Base-by-base conservation (phyloP, 2,113 vertebrate species). In the Podilymbus podiceps region DNA sequence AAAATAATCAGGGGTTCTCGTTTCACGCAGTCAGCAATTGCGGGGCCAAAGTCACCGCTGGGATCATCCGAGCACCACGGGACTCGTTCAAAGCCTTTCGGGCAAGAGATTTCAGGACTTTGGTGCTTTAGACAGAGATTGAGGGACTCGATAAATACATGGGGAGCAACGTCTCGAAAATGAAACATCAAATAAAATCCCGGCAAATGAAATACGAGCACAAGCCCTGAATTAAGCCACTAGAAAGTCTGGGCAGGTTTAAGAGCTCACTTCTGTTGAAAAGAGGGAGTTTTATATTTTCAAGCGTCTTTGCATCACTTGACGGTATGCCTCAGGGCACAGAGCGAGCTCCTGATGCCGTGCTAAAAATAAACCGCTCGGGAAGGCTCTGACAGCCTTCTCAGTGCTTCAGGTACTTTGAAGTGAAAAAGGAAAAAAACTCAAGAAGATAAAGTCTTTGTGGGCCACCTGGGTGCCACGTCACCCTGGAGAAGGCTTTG, bases 201-300 rank as follows among this genome's bases (percentile, higher is more conserved):
- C 1, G 0, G 10, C 7, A 8, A 8, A 15, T n/a, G 35, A 77
- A 77, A 60, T 8, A 23, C 0, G 5, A 38, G 19, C 40, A 0
- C 59, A 28, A 44, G 42, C 81, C 4, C 38, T 42, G 49, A 25
- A 33, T 49, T 5, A 30, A 87, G 46, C 35, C 85, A 8, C 71
- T 69, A 23, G 33, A 44, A 68, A 59, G 44, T 15, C 81, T 52
- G 59, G 50, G 77, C 77, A 91, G 81, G 73, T 89, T 95, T 64
- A 69, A 89, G 81, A 93, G 85, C 85, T 86, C 58, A 0, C 16
- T 59, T 7, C 35, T 53, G 33, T 18, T 25, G 50, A 49, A 75
- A 74, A 88, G 56, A 27, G 27, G 25, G 68, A 21, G 68, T 8
- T 69, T 73, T 52, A 6, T 7, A 6, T 47, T 85, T 75, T 60